Base-by-base conservation (phyloP, 2,888 invertebrate genomes). In the Microchrysa polita region DNA sequence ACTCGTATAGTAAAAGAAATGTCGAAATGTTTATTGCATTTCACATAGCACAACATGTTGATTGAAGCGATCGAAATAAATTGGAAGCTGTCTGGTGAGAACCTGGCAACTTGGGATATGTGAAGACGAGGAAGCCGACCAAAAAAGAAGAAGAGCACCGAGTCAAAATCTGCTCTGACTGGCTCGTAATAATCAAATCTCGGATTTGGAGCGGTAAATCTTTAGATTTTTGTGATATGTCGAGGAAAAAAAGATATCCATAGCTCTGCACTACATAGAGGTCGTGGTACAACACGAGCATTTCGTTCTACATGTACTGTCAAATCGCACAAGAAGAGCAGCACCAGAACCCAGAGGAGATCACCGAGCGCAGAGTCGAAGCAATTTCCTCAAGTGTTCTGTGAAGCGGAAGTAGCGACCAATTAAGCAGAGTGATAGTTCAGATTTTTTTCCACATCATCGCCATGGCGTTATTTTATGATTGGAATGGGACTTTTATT, bases 41-140 rank as follows among this genome's bases (percentile, higher is more conserved):
- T 34, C 27, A 34, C 27, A 34, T 7, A 34, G 27, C 55, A 57
- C 69, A 69, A 69, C 69, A 69, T 69, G 69, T 69, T 69, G 69
- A 69, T 69, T 69, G 69, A 69, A 69, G 69, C 69, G 69, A 69
- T 69, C 69, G 69, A 69, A 69, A 69, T 69, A 69, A 69, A 69
- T 69, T 69, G 69, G 69, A 67, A 55, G 69, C 69, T 69, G 69
- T 69, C 69, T 69, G 5, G 48, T 34, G 53, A 52, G 67, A 65
- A 65, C 59, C n/a, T 59, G 61, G n/a, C n/a, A n/a, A n/a, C n/a
- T n/a, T n/a, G n/a, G n/a, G 23, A 63, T n/a, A n/a, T 18, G 18
- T 4, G 42, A 22, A 12, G 44, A 65, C n/a, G 16, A 14, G 5
- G 61, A 23, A 22, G n/a, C n/a, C n/a, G n/a, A n/a, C n/a, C n/a